Conservation (phyloP, 2,113 vertebrate genomes). For the Eurystomus gularis region DNA sequence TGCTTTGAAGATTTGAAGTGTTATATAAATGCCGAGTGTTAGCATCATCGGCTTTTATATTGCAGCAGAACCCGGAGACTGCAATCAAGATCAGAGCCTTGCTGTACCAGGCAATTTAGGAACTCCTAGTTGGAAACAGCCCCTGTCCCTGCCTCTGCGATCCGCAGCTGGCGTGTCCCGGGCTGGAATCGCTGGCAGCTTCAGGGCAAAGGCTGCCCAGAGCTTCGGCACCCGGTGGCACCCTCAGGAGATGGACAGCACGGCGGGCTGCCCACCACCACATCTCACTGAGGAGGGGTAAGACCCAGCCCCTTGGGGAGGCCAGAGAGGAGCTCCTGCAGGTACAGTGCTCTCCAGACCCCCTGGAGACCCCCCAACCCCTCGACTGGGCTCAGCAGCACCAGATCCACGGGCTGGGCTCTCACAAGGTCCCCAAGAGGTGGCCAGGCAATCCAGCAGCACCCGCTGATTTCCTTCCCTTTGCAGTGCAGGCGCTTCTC, state of each 20-base stretch:
- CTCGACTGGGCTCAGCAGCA: rapidly evolving
- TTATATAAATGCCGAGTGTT: neutral
- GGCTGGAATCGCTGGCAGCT: neutral
- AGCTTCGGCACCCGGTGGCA: neutral
- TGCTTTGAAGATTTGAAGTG: neutral
- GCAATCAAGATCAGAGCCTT: neutral
- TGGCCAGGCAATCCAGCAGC: rapidly evolving
- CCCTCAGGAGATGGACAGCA: neutral
- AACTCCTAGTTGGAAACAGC: neutral
- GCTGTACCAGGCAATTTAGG: neutral
- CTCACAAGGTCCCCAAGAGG: neutral
- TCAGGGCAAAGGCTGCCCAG: neutral
- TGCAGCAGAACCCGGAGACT: neutral
- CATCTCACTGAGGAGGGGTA: rapidly evolving
- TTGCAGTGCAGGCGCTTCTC: rapidly evolving
- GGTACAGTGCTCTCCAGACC: rapidly evolving
- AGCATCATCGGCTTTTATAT: neutral
- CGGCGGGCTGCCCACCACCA: neutral
- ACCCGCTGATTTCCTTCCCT: neutral
- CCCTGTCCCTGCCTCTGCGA: rapidly evolving
- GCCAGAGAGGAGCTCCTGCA: neutral
- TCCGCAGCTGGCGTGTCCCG: rapidly evolving
- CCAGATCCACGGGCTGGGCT: neutral
- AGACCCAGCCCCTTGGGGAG: neutral
- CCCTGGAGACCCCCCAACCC: neutral